phyloP scores from a whole-genome alignment of 1,140 invertebrate species.

The Cydia splendana region DNA sequence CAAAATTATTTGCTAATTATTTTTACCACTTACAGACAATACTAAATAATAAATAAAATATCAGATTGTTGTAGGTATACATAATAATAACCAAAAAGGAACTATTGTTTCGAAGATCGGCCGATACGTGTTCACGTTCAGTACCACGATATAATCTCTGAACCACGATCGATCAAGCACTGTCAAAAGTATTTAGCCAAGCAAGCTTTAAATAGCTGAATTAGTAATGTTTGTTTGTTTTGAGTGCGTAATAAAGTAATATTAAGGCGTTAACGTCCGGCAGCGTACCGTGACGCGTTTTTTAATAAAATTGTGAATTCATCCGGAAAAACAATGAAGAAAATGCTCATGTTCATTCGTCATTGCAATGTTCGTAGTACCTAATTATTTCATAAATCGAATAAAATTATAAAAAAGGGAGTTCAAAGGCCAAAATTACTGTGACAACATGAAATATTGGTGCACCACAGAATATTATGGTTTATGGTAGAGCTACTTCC shows the following conservation, averaged over 20 bases:
- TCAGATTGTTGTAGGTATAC: slow-evolving; percentile 34
- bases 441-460: no score
- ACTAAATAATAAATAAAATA: slow-evolving; percentile 3
- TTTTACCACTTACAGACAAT: background rate
- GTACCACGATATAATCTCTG: slow-evolving; percentile 43
- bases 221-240: slow-evolving; percentile 35
- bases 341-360: no score
- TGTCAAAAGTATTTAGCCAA: slow-evolving; percentile 47
- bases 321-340: background rate
- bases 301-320: background rate
- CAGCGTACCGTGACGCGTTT: background rate
- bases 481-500: no score
- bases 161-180: slow-evolving; percentile 46
- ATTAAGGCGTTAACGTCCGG: slow-evolving; percentile 11
- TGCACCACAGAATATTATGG: no score
- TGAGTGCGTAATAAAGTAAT: slow-evolving; percentile 10
- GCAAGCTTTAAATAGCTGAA: slow-evolving; percentile 35
- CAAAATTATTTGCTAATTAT: no score
- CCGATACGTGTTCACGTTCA: slow-evolving; percentile 8
- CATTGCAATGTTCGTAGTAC: no score
- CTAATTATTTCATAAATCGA: no score
- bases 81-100: slow-evolving; percentile 35
- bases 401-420: no score
- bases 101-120: slow-evolving; percentile 34
- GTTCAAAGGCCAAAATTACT: background rate